Evolutionary conservation across 2,113 vertebrate species (phyloP), one percentile per base, ranked within the genome.

Genomic region (Brachypodius melanocephalos): DNA sequence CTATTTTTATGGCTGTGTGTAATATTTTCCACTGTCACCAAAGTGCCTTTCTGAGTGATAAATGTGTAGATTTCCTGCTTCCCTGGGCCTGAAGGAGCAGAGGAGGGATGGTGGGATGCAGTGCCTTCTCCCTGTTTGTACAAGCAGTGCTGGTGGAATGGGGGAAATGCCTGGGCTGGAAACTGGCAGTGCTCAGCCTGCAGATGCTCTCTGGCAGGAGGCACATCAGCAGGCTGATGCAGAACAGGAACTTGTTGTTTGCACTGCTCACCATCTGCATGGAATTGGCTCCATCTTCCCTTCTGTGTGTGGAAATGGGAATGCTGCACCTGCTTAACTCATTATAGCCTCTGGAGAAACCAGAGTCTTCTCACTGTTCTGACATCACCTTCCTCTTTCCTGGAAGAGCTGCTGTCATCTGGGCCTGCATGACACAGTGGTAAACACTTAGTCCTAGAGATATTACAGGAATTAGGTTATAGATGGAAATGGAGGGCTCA

Each of bases 211-310:
- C 51, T 88, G 54, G 19, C 36, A 51, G 91, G 86, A 55, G 17
- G 26, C 88, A 84, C 8, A 40, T 90, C 93, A 84, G 93, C 95
- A 91, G 34, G 69, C 69, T 97, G 96, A 96, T n/a, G 86, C 95
- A 96, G 96, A 97, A 91, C 96, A 96, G 95, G 80, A 84, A 93
- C 91, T 95, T 96, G 93, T 97, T 96, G 89, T 95, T 97, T 96
- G 95, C 77, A 93, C 61, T 16, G 49, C 73, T 96, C 66, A 43
- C 93, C 93, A 94, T 96, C 96, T 97, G 93, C 76, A 95, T 24
- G 2, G 3, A 38, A 15, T 12, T 76, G 86, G 94, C 79, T 73
- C 76, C 51, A 79, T 84, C 88, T 84, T 87, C 93, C 95, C 16
- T 32, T 74, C 79, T 34, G 25, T 34, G 48, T 63, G n/a, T 61